Base-by-base conservation (phyloP, 2,888 invertebrate species). In the Alloplasta piceator region DNA sequence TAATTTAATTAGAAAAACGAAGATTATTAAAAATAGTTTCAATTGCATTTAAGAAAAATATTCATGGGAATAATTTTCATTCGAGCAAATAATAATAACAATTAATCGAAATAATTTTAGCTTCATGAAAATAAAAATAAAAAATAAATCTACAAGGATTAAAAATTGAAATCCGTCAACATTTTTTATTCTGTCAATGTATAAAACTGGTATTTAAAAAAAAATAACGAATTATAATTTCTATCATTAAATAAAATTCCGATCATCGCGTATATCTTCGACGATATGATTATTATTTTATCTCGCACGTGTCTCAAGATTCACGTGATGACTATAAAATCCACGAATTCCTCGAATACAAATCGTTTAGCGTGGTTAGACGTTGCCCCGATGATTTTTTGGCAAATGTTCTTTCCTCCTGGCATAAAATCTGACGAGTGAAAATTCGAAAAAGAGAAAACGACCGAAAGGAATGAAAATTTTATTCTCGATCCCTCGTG, bases 261-360 rank as follows among this genome's bases (percentile, higher is more conserved):
- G n/a, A 46, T 46, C n/a, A 46, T 46, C 9, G n/a, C 46, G 46
- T 10, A 10, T n/a, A 46, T 46, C n/a, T n/a, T 4, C 10, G 46
- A 46, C 46, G n/a, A n/a, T n/a, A n/a, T n/a, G n/a, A n/a, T n/a
- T 26, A 48, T 48, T n/a, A 12, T 48, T n/a, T 12, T 12, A 48
- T 48, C 4, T 2, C n/a, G 12, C 48, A 48, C 41, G 43, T 14
- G 61, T 50, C 48, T 48, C 16, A n/a, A 10, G 26, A 66, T 50
- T 26, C 78, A 72, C 77, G 50, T 67, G 67, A 70, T 64, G 70
- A 70, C 63, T 68, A 14, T 26, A 26, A 56, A 73, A 48, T 26
- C 26, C 26, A 26, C 26, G 26, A 26, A 26, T 66, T 73, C 43
- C 68, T 3, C 39, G 39, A 63, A 61, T 46, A 66, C 50, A 36